Evolutionary conservation across 1,140 invertebrate genomes (phyloP).

Genomic region (Eurytemora carolleeae): DNA sequence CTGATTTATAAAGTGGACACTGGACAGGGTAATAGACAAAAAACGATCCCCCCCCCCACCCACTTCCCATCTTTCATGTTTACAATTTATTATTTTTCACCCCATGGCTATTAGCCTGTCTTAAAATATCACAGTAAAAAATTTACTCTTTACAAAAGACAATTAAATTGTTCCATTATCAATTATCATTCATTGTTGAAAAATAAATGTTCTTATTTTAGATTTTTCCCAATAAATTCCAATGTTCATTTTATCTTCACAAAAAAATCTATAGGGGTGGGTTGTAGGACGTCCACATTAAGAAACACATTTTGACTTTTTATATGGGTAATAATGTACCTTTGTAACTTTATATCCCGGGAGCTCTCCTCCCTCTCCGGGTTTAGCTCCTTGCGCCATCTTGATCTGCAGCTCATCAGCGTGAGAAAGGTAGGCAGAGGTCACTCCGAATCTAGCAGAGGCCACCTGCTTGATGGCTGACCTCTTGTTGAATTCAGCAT

Average conservation of each 20-base stretch:
- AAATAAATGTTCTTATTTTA: no score
- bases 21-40: no score
- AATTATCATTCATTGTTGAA: no score
- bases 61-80: no score
- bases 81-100: no score
- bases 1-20: no score
- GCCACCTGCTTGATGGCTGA: slow-evolving; percentile 65
- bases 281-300: neutral
- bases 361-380: slow-evolving; percentile 81
- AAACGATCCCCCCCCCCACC: no score
- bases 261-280: neutral
- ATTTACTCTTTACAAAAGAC: no score
- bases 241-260: neutral
- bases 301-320: neutral
- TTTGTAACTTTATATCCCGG: slow-evolving; percentile 50
- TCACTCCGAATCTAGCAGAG: slow-evolving; percentile 93
- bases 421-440: slow-evolving; percentile 84
- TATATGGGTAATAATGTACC: slow-evolving; percentile 6
- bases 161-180: no score
- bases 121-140: no score
- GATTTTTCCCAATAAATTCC: slow-evolving; percentile 10
- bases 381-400: slow-evolving; percentile 96
- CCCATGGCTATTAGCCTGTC: no score
- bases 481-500: slow-evolving; percentile 41
- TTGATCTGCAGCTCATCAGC: slow-evolving; percentile 93